Conservation (phyloP, 2,113 vertebrate species). For the Trogon melanurus region DNA sequence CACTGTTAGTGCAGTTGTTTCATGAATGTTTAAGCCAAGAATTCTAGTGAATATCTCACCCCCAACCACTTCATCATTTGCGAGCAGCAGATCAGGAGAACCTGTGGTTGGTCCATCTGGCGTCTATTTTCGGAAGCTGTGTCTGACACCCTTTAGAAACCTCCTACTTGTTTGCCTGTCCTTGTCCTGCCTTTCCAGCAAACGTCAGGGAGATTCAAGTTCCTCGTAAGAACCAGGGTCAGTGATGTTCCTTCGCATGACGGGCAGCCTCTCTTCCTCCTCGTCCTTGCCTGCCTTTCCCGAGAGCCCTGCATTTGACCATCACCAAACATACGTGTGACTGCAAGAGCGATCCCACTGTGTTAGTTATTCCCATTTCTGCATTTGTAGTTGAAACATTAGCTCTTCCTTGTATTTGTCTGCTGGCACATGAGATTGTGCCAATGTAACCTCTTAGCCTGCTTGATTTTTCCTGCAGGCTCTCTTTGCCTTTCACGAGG, state of each 20-base stretch:
- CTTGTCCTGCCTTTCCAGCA: background rate
- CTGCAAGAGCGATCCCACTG: background rate
- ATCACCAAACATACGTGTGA: rapidly evolving
- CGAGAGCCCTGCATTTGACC: background rate
- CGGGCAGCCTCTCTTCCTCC: background rate
- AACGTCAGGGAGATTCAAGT: too few relatives aligned
- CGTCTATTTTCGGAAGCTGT: background rate
- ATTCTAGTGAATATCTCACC: background rate
- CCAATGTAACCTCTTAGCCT: background rate
- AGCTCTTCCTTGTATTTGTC: background rate
- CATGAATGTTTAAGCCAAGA: background rate
- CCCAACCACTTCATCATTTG: background rate
- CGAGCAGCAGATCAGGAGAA: background rate
- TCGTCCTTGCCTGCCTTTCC: background rate
- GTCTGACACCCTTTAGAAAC: background rate
- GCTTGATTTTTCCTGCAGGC: background rate
- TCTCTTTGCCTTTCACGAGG: background rate
- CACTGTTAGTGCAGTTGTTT: background rate
- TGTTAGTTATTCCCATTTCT: background rate
- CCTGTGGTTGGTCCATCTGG: background rate
- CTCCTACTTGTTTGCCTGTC: background rate
- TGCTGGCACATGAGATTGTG: background rate
- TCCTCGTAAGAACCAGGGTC: background rate
- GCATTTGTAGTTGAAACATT: background rate
- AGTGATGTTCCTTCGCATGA: background rate